Conservation (phyloP, 2,888 invertebrate genomes). For the Apodemia mormo region DNA sequence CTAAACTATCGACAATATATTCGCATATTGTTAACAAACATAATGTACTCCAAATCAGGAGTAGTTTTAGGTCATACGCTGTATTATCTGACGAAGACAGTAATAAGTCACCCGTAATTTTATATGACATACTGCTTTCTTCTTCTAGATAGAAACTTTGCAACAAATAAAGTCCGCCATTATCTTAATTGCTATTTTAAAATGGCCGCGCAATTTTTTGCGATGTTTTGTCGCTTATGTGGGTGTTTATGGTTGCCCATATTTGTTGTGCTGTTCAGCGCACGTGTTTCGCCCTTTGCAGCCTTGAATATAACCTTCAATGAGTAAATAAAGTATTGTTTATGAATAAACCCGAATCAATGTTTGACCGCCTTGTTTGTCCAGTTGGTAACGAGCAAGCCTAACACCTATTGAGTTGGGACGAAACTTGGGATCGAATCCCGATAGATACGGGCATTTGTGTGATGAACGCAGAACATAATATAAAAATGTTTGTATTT, state of each 20-base stretch:
- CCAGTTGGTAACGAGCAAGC: too few species aligned
- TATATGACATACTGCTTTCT: background rate
- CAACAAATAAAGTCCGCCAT: conserved; percentile 7
- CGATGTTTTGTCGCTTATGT: conserved; percentile 8
- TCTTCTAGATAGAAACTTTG: background rate
- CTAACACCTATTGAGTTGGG: too few species aligned
- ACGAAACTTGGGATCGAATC: too few species aligned
- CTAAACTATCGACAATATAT: background rate
- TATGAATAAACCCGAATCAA: background rate
- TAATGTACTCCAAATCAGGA: background rate
- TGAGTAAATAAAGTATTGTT: conserved; percentile 7
- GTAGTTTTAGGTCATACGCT: background rate
- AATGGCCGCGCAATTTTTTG: conserved; percentile 11
- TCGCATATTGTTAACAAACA: background rate
- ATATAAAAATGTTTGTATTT: too few species aligned
- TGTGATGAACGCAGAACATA: too few species aligned
- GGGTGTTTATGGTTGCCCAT: conserved; percentile 13
- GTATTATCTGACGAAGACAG: background rate
- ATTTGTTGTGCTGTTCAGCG: background rate
- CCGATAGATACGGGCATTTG: too few species aligned
- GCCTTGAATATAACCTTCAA: conserved; percentile 12
- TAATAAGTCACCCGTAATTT: background rate
- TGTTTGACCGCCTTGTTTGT: background rate
- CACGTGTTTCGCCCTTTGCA: conserved; percentile 6
- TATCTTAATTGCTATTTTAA: conserved; percentile 11